These are phyloP conservation scores for Eilema sororculum DNA, from an alignment of 2,888 invertebrate genomes.

Conservation along the genomic window DNA sequence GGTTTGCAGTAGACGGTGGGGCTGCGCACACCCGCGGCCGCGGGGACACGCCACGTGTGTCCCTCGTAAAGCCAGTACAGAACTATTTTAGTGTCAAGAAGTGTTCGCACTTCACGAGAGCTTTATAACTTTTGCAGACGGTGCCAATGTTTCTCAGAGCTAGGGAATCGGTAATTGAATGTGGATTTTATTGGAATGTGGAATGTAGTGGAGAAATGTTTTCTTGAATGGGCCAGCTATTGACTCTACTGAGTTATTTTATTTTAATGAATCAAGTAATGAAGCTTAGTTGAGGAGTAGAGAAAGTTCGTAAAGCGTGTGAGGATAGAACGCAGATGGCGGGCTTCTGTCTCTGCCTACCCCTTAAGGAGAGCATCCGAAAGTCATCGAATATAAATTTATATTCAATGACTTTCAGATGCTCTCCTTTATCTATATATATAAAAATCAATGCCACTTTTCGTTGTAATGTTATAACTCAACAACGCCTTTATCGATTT, in stretches of 20 bases:
- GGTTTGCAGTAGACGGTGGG: slow-evolving; percentile 1
- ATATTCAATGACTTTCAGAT: too few species aligned
- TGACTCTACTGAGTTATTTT: not conserved
- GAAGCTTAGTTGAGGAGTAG: too few species aligned
- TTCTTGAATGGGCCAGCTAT: not conserved
- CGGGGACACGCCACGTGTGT: slow-evolving; percentile 27
- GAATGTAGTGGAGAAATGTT: not conserved
- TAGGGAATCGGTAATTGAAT: not conserved
- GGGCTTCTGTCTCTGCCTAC: not conserved
- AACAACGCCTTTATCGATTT: too few species aligned
- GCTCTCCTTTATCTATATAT: too few species aligned
- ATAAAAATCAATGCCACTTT: too few species aligned
- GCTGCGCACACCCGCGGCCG: slow-evolving; percentile 16
- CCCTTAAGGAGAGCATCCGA: too few species aligned
- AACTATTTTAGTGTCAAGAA: slow-evolving; percentile 30
- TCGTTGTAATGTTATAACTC: too few species aligned
- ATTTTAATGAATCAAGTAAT: not conserved
- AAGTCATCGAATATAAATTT: too few species aligned
- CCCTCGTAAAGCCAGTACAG: slow-evolving; percentile 26
- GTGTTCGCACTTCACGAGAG: slow-evolving; percentile 29
- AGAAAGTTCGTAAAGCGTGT: too few species aligned
- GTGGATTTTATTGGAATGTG: not conserved
- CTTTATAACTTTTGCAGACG: slow-evolving; percentile 9
- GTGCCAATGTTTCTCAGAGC: not conserved
- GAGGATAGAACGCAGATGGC: not conserved